phyloP scores from a whole-genome alignment of 2,797 vertebrate genomes.

The Streptopelia turtur region DNA sequence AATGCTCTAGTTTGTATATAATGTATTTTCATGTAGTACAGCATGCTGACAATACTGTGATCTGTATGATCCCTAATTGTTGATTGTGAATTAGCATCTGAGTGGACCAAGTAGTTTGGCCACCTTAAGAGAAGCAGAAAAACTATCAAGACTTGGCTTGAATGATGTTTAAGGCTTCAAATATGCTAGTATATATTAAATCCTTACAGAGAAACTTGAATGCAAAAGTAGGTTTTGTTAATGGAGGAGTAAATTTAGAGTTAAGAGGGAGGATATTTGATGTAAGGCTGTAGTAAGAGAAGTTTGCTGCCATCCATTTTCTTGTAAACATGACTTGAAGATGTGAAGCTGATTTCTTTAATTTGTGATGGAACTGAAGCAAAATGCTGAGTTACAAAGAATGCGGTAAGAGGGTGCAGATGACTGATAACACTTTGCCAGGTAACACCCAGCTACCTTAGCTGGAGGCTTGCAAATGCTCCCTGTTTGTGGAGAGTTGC shows the following conservation, averaged over 20 bases:
- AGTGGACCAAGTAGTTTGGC: neutral
- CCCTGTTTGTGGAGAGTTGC: neutral
- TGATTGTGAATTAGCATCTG: neutral
- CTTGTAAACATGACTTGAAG: neutral
- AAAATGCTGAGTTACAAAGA: neutral
- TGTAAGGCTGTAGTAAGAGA: neutral
- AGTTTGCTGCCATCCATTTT: neutral
- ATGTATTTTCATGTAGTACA: neutral
- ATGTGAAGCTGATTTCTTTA: neutral
- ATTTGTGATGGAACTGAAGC: neutral
- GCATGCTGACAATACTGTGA: neutral
- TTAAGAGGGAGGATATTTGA: neutral
- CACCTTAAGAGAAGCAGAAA: neutral
- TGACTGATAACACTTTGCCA: accelerated
- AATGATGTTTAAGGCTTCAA: neutral
- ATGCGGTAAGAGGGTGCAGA: neutral
- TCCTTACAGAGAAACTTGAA: neutral
- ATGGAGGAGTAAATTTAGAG: neutral
- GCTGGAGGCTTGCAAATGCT: neutral
- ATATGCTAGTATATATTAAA: neutral
- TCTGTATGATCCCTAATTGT: neutral
- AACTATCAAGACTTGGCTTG: neutral
- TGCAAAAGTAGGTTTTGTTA: neutral
- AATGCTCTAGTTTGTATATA: neutral
- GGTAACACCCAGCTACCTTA: neutral